Conservation (phyloP, 2,113 vertebrate genomes). For the Leucoraja erinaceus region DNA sequence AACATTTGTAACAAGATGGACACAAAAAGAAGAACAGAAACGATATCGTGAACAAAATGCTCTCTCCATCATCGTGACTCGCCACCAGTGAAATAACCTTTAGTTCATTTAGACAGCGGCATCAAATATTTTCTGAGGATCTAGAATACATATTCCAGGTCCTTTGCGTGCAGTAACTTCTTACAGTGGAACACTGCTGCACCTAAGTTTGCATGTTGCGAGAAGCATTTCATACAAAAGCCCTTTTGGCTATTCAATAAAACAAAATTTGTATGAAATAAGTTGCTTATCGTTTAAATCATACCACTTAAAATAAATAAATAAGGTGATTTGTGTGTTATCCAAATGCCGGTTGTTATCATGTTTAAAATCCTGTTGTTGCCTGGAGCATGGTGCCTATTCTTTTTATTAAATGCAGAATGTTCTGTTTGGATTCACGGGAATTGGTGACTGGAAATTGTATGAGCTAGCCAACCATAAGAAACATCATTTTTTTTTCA, state of each 20-base stretch:
- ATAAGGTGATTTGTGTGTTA: background rate
- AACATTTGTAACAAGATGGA: too few relatives aligned
- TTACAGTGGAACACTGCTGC: too few relatives aligned
- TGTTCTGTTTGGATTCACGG: background rate
- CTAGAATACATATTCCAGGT: background rate
- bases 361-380: slow-evolving; percentile 7
- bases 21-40: background rate
- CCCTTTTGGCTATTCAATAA: background rate
- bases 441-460: background rate
- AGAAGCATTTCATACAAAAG: background rate
- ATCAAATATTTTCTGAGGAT: background rate
- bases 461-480: background rate
- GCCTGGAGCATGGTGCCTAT: background rate
- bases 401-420: background rate
- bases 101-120: background rate
- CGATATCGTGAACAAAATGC: background rate
- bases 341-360: background rate
- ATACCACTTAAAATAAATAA: background rate
- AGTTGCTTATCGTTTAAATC: slow-evolving; percentile 14
- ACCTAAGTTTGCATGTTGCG: slow-evolving; percentile 20
- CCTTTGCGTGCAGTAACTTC: background rate
- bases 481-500: background rate
- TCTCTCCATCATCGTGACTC: background rate
- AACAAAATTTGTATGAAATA: slow-evolving; percentile 29
- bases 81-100: background rate